phyloP scores from a whole-genome alignment of 1,140 invertebrate genomes.

The Hyles euphorbiae region DNA sequence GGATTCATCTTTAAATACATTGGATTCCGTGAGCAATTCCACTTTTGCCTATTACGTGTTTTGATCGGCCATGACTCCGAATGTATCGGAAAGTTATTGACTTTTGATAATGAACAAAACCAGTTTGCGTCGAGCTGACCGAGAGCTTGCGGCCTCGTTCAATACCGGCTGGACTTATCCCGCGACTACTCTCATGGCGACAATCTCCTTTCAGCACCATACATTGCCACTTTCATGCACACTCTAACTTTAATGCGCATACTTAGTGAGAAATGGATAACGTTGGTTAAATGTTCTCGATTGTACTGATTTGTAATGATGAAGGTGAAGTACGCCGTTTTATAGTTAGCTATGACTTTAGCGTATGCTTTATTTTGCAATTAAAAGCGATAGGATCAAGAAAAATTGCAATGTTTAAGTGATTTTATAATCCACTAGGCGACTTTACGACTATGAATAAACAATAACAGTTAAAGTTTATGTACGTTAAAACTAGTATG shows the following conservation, averaged over 20 bases:
- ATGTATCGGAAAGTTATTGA: slow-evolving; percentile 74
- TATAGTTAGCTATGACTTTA: too few species aligned
- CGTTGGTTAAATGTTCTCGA: background rate
- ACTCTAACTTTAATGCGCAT: slow-evolving; percentile 6
- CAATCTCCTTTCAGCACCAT: slow-evolving; percentile 30
- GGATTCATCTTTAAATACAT: slow-evolving; percentile 12
- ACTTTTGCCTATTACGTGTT: slow-evolving; percentile 10
- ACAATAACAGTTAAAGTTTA: slow-evolving; percentile 17
- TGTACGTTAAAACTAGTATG: slow-evolving; percentile 9
- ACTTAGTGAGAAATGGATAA: slow-evolving; percentile 39
- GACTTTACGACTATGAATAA: slow-evolving; percentile 15
- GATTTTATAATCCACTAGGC: slow-evolving; percentile 13
- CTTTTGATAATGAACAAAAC: slow-evolving; percentile 73
- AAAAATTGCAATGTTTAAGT: slow-evolving; percentile 17
- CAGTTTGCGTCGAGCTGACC: slow-evolving; percentile 66
- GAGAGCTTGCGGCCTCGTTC: slow-evolving; percentile 63
- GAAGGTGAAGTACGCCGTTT: too few species aligned
- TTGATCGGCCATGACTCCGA: slow-evolving; percentile 62
- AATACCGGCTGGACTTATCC: slow-evolving; percentile 52
- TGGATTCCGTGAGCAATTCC: slow-evolving; percentile 11
- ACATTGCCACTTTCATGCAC: slow-evolving; percentile 39
- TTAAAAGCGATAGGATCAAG: slow-evolving; percentile 25
- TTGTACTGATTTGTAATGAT: too few species aligned
- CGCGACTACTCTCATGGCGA: slow-evolving; percentile 23
- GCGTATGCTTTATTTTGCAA: slow-evolving; percentile 10